phyloP scores from a whole-genome alignment of 2,113 vertebrate species.

The Cebidichthys violaceus region DNA sequence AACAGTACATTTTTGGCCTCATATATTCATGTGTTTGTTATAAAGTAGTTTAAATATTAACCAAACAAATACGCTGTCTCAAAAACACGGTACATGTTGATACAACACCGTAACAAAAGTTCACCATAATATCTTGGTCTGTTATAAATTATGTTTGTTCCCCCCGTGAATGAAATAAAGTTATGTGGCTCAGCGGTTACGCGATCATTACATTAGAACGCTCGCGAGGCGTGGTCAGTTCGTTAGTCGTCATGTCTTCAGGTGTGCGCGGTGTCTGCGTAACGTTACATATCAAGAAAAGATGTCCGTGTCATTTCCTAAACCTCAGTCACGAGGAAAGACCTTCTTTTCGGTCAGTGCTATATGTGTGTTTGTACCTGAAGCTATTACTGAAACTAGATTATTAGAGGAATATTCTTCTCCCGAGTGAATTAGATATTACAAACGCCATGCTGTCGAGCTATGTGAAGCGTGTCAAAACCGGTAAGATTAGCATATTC shows the following conservation, averaged over 20 bases:
- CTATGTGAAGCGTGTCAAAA: constrained; percentile 77
- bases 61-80: not conserved
- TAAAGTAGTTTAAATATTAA: not conserved
- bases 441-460: constrained; percentile 59
- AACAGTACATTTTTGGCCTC: not conserved
- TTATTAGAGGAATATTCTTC: not conserved
- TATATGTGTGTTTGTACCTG: not conserved
- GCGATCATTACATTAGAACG: not conserved
- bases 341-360: not conserved
- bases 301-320: not conserved
- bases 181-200: not conserved
- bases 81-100: not conserved
- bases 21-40: not conserved
- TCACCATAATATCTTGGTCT: not conserved
- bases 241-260: not conserved
- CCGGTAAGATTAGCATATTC: constrained; percentile 59
- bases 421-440: not conserved
- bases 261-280: constrained; percentile 8
- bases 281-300: not conserved
- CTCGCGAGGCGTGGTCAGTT: not conserved
- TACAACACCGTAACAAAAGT: not conserved
- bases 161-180: not conserved
- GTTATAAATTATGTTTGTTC: not conserved
- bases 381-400: not conserved
- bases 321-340: too few relatives aligned